Evolutionary conservation across 2,797 vertebrate genomes (phyloP), one percentile per base, ranked within the genome.

Genomic region (Molossus molossus): DNA sequence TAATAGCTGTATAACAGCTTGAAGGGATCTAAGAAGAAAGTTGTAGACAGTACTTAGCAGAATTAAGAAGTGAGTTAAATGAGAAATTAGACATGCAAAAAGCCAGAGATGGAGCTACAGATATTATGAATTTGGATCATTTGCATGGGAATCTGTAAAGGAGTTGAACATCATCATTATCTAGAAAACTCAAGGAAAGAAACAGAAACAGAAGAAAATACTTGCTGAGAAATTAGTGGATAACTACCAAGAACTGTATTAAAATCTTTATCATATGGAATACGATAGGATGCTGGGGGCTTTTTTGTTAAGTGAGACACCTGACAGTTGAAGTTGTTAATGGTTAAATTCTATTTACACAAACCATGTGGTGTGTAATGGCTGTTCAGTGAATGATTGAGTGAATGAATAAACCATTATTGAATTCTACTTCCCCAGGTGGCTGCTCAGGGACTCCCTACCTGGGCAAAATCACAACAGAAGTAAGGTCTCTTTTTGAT

Each of bases 1-100:
- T 85, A 86, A 50, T 18, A 62, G 58, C 69, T 60, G 21, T 12
- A 14, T 89, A 64, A 88, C 48, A 91, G 10, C 80, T 45, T 70
- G 60, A 0, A 53, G 67, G 85, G 50, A 87, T 87, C 40, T 27
- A 76, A 79, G n/a, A 58, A 40, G 48, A 86, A 90, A 90, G 83
- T 15, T 33, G 1, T 64, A 55, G 58, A 48, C 17, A 76, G 82
- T 58, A 62, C 65, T 91, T 85, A 92, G 76, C 60, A 93, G 48
- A 94, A 87, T 85, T 81, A 85, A 37, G 50, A 77, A 64, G 27
- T 90, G 40, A 93, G 60, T 86, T 85, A 95, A 90, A 83, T 95
- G 53, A 89, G 37, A 95, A 69, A 27, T 37, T 45, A 84, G 27
- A 37, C 0, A 0, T 55, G 20, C 50, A 69, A 87, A 95, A 82